A percentile compares a stretch with the other conserved stretches of the same genome.
These are phyloP conservation scores for Thelaira solivaga DNA, from an alignment of 2,888 invertebrate genomes.

Conservation along the genomic window DNA sequence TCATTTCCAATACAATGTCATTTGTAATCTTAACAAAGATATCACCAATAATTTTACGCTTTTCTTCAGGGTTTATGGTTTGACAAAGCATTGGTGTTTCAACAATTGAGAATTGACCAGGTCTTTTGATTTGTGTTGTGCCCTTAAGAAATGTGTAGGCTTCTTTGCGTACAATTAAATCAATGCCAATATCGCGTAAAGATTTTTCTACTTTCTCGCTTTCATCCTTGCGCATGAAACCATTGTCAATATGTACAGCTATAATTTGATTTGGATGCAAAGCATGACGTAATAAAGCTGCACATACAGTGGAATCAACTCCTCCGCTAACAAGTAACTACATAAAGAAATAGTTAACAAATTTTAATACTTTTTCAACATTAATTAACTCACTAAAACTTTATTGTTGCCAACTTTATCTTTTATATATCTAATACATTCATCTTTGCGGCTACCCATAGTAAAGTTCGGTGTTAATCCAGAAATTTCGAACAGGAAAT, in stretches of 20 bases:
- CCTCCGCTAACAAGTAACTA: conserved; percentile 97
- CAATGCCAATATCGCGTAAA: conserved; percentile 88
- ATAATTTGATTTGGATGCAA: conserved; percentile 93
- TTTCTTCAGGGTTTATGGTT: conserved; percentile 95
- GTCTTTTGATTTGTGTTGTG: conserved; percentile 87
- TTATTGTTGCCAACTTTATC: conserved; percentile 93
- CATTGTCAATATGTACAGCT: conserved; percentile 98
- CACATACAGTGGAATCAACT: conserved; percentile 99
- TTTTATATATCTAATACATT: conserved; percentile 94
- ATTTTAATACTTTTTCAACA: background rate
- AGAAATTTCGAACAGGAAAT: conserved; percentile 95
- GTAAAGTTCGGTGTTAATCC: conserved; percentile 92
- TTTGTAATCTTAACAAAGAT: conserved; percentile 97
- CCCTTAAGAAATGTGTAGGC: conserved; percentile 86
- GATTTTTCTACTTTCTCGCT: conserved; percentile 91
- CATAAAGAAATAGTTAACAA: background rate
- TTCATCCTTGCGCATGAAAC: conserved; percentile 98
- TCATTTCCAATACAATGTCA: conserved; percentile 91
- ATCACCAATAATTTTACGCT: conserved; percentile 98
- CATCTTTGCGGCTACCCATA: conserved; percentile 89
- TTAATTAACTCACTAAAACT: conserved; percentile 85
- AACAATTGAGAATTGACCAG: conserved; percentile 78
- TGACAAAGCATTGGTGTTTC: conserved; percentile 91
- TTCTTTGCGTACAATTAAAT: conserved; percentile 86
- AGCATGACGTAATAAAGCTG: conserved; percentile 94